Evolutionary conservation across 2,113 vertebrate species (phyloP).

Genomic region (Glaucidium brasilianum): DNA sequence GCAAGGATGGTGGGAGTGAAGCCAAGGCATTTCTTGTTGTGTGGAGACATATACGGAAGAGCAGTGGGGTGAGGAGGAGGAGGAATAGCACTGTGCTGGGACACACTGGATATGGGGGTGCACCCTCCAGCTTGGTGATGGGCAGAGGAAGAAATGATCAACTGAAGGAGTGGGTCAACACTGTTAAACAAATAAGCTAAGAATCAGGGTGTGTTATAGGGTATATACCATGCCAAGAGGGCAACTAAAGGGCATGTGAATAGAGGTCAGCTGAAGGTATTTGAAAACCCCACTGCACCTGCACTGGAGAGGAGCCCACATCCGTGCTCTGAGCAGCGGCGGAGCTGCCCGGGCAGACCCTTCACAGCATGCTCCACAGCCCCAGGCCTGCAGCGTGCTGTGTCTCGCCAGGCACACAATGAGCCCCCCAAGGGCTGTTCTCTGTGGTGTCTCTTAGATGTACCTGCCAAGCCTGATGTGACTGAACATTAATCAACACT

Average conservation of each 20-base stretch:
- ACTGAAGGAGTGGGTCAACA: not conserved
- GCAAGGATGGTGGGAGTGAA: not conserved
- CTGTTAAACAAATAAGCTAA: not conserved
- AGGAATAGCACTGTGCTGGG: not conserved
- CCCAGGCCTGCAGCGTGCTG: not conserved
- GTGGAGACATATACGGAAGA: rapidly evolving
- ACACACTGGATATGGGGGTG: not conserved
- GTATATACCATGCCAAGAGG: no score
- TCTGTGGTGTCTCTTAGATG: not conserved
- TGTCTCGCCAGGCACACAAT: not conserved
- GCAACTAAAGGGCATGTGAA: not conserved
- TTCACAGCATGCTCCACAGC: rapidly evolving
- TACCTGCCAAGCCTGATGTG: not conserved
- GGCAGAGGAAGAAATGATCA: not conserved
- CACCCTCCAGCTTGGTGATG: not conserved
- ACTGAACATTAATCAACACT: not conserved
- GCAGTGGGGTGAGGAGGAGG: not conserved
- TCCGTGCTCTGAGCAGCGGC: rapidly evolving
- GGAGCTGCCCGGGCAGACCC: rapidly evolving
- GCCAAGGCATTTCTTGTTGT: not conserved
- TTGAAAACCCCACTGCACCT: not conserved
- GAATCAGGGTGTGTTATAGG: not conserved
- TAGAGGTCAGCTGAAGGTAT: not conserved
- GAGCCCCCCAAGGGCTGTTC: not conserved
- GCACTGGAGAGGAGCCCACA: not conserved